Evolutionary conservation across 1,140 invertebrate species (phyloP).

Genomic region (Nixonia krombeini): DNA sequence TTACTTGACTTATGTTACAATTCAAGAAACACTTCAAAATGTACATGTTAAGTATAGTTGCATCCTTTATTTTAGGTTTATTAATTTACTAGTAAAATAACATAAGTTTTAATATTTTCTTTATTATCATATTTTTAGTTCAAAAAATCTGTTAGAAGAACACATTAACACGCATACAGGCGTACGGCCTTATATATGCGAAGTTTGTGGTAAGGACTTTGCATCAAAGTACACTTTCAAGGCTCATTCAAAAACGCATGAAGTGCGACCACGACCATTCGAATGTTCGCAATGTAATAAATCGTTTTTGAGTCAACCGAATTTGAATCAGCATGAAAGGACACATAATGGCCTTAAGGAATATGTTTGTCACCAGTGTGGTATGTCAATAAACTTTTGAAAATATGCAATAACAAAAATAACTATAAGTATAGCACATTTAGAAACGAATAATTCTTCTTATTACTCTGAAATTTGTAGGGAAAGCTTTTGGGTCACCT

Average conservation of each 20-base stretch:
- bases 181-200: slow-evolving; percentile 77
- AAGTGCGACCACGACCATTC: slow-evolving; percentile 78
- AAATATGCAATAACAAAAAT: too few relatives aligned
- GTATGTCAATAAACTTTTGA: slow-evolving; percentile 72
- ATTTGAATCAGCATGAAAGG: slow-evolving; percentile 80
- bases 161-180: slow-evolving; percentile 82
- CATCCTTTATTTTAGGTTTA: too few relatives aligned
- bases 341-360: slow-evolving; percentile 81
- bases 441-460: too few relatives aligned
- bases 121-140: too few relatives aligned
- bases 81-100: too few relatives aligned
- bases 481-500: slow-evolving; percentile 81
- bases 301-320: slow-evolving; percentile 82
- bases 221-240: slow-evolving; percentile 84
- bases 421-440: too few relatives aligned
- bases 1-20: too few relatives aligned
- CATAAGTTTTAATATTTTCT: too few relatives aligned
- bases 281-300: slow-evolving; percentile 80
- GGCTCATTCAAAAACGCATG: slow-evolving; percentile 82
- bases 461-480: slow-evolving; percentile 68
- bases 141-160: slow-evolving; percentile 78
- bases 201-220: slow-evolving; percentile 80
- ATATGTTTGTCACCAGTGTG: slow-evolving; percentile 80
- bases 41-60: too few relatives aligned
- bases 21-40: too few relatives aligned